Conservation (phyloP, 2,797 vertebrate species). For the Calcarius lapponicus region DNA sequence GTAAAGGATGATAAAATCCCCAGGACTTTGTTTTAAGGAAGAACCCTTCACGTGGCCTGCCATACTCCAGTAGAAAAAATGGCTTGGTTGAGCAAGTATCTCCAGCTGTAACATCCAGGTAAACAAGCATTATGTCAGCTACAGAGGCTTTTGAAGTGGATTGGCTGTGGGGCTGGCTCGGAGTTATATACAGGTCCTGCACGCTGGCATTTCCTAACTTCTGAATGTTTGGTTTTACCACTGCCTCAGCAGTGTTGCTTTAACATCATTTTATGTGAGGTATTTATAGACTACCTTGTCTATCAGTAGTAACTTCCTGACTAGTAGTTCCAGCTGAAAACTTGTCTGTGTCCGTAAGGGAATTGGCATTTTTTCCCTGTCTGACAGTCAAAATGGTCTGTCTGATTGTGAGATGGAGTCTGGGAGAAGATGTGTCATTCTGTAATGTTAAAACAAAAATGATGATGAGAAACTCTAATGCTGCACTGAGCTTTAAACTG, state of each 20-base stretch:
- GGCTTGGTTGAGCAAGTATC: too few species aligned
- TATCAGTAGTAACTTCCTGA: neutral
- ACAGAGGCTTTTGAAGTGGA: neutral
- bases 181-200: neutral
- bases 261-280: neutral
- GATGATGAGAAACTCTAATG: neutral
- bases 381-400: neutral
- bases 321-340: neutral
- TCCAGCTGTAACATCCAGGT: neutral
- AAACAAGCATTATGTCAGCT: neutral
- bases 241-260: neutral
- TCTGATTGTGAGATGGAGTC: neutral
- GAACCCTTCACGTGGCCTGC: neutral
- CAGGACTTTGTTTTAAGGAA: neutral
- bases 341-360: neutral
- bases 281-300: neutral
- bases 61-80: neutral
- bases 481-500: neutral
- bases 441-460: neutral
- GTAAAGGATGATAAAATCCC: neutral
- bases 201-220: neutral
- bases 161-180: neutral
- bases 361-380: neutral
- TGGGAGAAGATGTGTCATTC: neutral
- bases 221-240: neutral